Conservation (phyloP, 2,888 invertebrate species). For the Tyria jacobaeae region DNA sequence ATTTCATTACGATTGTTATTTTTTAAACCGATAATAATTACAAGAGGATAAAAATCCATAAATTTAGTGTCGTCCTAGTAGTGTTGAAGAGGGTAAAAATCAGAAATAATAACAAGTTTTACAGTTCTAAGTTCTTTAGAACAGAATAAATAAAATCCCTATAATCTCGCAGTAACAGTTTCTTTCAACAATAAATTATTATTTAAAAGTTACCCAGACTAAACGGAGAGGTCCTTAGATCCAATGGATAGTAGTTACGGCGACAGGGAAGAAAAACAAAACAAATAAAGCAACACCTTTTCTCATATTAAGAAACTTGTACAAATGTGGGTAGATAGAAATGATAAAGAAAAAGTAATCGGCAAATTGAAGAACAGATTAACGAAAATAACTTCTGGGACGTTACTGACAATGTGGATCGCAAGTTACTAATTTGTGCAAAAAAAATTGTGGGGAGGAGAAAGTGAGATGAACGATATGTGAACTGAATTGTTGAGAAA, state of each 20-base stretch:
- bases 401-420: background rate
- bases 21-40: too few relatives aligned
- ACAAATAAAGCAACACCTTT: conserved; percentile 35
- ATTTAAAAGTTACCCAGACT: conserved; percentile 33
- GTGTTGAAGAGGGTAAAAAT: background rate
- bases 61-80: too few relatives aligned
- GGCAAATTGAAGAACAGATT: conserved; percentile 7
- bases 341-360: conserved; percentile 22
- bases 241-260: conserved; percentile 40
- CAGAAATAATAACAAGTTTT: background rate
- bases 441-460: background rate
- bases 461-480: too few relatives aligned
- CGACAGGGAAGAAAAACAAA: conserved; percentile 33
- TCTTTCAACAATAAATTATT: conserved; percentile 27
- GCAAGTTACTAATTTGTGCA: background rate
- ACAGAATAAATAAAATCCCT: background rate
- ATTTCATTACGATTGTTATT: too few relatives aligned
- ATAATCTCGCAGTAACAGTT: conserved; percentile 4
- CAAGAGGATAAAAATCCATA: too few relatives aligned
- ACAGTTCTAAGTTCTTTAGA: background rate
- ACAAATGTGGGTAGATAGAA: conserved; percentile 27
- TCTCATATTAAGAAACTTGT: conserved; percentile 26
- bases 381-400: conserved; percentile 3
- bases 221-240: conserved; percentile 22
- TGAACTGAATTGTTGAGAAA: too few relatives aligned